These are phyloP conservation scores for Cryptomyrus ogoouensis DNA, from an alignment of 2,113 vertebrate genomes.

Conservation along the genomic window DNA sequence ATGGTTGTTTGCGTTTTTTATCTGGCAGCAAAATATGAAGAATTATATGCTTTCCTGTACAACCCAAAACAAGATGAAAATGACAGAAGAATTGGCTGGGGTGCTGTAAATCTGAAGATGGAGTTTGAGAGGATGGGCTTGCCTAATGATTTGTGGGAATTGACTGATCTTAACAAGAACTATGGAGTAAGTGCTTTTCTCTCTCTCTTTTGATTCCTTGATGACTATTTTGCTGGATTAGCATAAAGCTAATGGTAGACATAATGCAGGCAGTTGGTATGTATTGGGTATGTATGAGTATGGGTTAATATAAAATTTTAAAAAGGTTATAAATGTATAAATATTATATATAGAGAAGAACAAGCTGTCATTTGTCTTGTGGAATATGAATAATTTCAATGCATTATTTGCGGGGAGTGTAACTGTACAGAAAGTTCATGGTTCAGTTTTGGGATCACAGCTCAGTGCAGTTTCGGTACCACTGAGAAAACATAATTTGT, in stretches of 20 bases:
- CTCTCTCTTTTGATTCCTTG: not conserved
- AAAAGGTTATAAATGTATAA: not conserved
- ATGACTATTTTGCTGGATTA: not conserved
- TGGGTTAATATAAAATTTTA: not conserved
- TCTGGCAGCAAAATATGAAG: slow-evolving; percentile 57
- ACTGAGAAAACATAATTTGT: not conserved
- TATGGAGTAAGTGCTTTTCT: slow-evolving; percentile 60
- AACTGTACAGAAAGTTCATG: not conserved
- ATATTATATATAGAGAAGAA: not conserved
- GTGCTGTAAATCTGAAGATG: slow-evolving; percentile 54
- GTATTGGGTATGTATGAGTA: not conserved
- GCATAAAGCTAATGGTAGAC: not conserved
- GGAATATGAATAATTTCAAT: not conserved
- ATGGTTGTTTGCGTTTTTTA: slow-evolving; percentile 1
- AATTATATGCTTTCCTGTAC: slow-evolving; percentile 73
- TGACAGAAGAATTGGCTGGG: slow-evolving; percentile 62
- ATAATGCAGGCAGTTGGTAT: not conserved
- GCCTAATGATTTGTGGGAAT: slow-evolving; percentile 62
- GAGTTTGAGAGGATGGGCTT: slow-evolving; percentile 71
- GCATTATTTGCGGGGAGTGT: not conserved
- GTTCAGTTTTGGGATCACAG: not conserved
- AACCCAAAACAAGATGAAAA: slow-evolving; percentile 65
- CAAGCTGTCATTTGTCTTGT: not conserved
- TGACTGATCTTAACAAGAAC: slow-evolving; percentile 63
- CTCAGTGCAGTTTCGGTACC: not conserved